phyloP scores from a whole-genome alignment of 1,140 invertebrate species.

The Lamellibrachia luymesi region DNA sequence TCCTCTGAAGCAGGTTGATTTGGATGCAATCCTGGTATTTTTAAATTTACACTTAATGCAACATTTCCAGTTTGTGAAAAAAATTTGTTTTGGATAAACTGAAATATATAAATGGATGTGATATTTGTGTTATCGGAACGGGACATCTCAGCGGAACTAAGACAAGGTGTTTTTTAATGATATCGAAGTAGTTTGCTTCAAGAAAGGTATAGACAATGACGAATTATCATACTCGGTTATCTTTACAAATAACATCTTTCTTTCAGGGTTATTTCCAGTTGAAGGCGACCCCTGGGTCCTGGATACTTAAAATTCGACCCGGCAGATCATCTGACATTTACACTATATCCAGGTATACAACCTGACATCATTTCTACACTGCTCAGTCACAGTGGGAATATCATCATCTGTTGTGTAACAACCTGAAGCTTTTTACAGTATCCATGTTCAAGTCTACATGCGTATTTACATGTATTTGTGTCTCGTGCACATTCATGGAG shows the following conservation, averaged over 20 bases:
- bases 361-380: background rate
- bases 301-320: constrained; percentile 80
- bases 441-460: background rate
- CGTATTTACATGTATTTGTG: background rate
- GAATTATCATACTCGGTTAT: background rate
- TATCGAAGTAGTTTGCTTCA: background rate
- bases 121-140: background rate
- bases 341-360: constrained; percentile 59
- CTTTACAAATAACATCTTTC: constrained; percentile 15
- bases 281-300: constrained; percentile 96
- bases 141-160: background rate
- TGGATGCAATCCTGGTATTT: no score
- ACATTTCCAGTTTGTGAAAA: no score
- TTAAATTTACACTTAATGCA: no score
- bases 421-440: background rate
- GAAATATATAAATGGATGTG: background rate
- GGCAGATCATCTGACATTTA: constrained; percentile 92
- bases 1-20: no score
- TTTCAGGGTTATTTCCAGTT: constrained; percentile 69
- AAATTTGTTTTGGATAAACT: background rate
- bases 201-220: background rate
- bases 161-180: background rate
- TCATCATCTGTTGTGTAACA: background rate
- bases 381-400: background rate
- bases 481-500: background rate